These are phyloP conservation scores for Lucilia sericata DNA, from an alignment of 1,140 invertebrate genomes.

Conservation along the genomic window DNA sequence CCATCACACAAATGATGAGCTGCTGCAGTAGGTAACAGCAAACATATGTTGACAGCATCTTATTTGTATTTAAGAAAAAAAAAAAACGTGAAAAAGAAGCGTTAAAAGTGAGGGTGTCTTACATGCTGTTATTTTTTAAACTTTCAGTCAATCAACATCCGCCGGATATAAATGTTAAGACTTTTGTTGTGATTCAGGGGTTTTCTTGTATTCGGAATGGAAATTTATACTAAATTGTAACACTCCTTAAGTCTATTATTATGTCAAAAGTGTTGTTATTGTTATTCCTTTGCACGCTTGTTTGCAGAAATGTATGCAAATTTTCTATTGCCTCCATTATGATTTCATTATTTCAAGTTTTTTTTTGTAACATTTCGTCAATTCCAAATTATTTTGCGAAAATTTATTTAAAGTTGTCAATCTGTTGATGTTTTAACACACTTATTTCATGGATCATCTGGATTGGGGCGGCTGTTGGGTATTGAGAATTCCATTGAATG, in stretches of 20 bases:
- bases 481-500: not conserved
- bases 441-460: no score
- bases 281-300: not conserved
- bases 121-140: constrained; percentile 23
- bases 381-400: not conserved
- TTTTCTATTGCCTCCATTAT: constrained; percentile 1
- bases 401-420: constrained; percentile 41
- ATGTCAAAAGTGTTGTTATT: not conserved
- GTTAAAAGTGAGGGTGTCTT: no score
- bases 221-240: not conserved
- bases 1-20: not conserved
- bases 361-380: not conserved
- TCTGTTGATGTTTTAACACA: constrained; percentile 32
- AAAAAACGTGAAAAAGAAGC: no score
- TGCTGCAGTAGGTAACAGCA: not conserved
- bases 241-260: constrained; percentile 4
- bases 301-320: constrained; percentile 30
- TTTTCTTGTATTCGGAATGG: no score
- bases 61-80: not conserved
- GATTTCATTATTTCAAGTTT: constrained; percentile 22
- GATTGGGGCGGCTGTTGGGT: no score
- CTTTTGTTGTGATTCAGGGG: not conserved
- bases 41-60: constrained; percentile 34
- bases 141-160: not conserved
- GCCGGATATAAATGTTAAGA: constrained; percentile 30